Percentiles rank a stretch among this genome's conserved stretches.
phyloP scores from a whole-genome alignment of 2,797 vertebrate species.

The Malurus splendens region DNA sequence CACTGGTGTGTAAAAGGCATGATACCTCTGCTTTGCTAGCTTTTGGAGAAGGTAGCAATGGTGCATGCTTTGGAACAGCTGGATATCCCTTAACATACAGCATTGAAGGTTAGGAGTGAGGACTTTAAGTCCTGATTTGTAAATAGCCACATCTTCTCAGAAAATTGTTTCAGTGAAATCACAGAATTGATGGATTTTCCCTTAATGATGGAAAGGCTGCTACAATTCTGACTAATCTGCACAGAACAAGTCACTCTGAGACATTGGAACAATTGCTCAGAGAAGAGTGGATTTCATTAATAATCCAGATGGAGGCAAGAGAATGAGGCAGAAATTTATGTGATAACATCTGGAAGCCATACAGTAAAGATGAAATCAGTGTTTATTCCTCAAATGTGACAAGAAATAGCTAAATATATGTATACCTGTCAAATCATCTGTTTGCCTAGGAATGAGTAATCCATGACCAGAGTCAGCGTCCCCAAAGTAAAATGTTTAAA shows the following conservation, averaged over 20 bases:
- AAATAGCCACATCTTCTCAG: background rate
- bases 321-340: background rate
- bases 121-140: background rate
- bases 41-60: background rate
- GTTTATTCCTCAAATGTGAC: background rate
- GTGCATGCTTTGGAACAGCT: background rate
- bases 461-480: background rate
- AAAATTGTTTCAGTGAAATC: background rate
- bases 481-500: background rate
- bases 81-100: background rate
- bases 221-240: background rate
- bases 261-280: background rate
- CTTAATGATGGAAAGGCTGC: background rate
- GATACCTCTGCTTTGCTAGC: background rate
- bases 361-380: background rate
- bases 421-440: background rate
- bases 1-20: background rate
- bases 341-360: background rate
- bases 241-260: background rate
- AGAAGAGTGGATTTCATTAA: background rate
- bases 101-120: background rate
- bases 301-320: background rate
- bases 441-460: background rate
- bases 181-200: background rate
- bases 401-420: background rate